phyloP scores from a whole-genome alignment of 2,797 vertebrate genomes.

The Hydrolagus colliei region DNA sequence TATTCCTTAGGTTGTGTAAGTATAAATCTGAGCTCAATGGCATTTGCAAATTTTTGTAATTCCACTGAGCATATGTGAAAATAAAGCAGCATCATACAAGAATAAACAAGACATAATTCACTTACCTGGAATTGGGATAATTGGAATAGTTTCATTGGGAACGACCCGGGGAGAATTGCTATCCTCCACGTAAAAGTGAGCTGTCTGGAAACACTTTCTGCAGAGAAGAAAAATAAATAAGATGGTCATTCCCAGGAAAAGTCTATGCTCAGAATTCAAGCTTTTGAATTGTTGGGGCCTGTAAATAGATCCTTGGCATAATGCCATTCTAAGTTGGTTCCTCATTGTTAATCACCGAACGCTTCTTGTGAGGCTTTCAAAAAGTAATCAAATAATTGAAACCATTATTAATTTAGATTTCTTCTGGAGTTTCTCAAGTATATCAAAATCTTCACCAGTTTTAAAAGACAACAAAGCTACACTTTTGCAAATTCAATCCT shows the following conservation, averaged over 20 bases:
- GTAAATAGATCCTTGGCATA: constrained; percentile 13
- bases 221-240: constrained; percentile 23
- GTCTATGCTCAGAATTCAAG: neutral
- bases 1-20: neutral
- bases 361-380: neutral
- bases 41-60: neutral
- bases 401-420: constrained; percentile 2
- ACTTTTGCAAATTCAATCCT: constrained; percentile 9
- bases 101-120: constrained; percentile 14
- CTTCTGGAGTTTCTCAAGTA: neutral
- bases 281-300: neutral
- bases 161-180: constrained; percentile 92
- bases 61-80: neutral
- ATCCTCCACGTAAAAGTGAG: constrained; percentile 97
- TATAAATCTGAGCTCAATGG: neutral
- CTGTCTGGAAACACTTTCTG: constrained; percentile 97
- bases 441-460: neutral
- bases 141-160: constrained; percentile 88
- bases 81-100: neutral
- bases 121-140: constrained; percentile 93
- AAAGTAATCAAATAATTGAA: neutral
- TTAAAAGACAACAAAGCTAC: constrained; percentile 34
- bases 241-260: neutral
- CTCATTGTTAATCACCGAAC: constrained; percentile 12
- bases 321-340: constrained; percentile 2